Base-by-base conservation (phyloP, 2,113 vertebrate species). In the Actinemys pallida region DNA sequence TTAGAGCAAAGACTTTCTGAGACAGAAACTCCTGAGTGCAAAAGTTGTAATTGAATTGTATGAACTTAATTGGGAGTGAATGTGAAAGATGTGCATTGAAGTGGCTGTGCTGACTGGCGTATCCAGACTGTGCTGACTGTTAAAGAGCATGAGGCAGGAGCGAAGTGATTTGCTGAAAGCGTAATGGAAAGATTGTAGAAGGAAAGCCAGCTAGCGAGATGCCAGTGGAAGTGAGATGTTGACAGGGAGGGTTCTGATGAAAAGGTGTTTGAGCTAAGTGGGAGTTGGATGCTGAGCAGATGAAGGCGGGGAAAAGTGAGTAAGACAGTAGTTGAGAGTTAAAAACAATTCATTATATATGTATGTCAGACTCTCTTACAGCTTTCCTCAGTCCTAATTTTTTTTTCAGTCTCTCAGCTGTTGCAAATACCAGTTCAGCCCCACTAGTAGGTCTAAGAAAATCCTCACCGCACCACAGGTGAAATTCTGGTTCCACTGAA, bases 401-500 rank as follows among this genome's bases (percentile, higher is more conserved):
- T 17, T 85, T 87, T 86, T 57, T 49, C 72, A 29, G 69, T 56
- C 42, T 87, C 90, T 93, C 80, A 52, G 85, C 54, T 80, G 4
- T 75, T 96, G 91, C 86, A 86, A 89, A 82, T 25, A 82, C 39
- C 35, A 16, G 35, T 80, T 93, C 56, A 89, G 50, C 12, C 31
- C 35, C 54, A 62, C 65, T 88, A 90, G 47, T 2, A 4, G 0
- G 2, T 49, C 83, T 86, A 78, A 47, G 84, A 69, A 95, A 84
- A 13, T 89, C 87, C 72, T 42, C 39, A 24, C 10, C 22, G 3
- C 22, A 39, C 42, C 29, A 25, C 10, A 87, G 69, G 56, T 89
- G 62, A 84, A 52, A 53, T 59, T 87, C 84, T 62, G 59, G 8
- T 25, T 88, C 78, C 95, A 45, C 90, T 92, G 72, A 94, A 93